A percentile compares a stretch with the other conserved stretches of the same genome.
Conservation (phyloP, 1,140 invertebrate species). For the Tetragnatha versicolor region DNA sequence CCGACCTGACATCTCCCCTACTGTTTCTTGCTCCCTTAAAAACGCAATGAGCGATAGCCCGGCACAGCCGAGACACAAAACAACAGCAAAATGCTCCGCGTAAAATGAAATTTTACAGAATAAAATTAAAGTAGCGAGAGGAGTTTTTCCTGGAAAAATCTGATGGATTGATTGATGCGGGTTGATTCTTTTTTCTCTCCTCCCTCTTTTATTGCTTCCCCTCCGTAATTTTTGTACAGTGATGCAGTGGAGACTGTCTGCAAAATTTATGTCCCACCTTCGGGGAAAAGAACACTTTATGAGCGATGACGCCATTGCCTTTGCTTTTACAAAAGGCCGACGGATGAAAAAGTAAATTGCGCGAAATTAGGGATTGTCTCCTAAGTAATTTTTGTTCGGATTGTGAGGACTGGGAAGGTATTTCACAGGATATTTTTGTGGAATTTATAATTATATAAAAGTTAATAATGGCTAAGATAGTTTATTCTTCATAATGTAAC, state of each 20-base stretch:
- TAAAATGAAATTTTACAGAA: slow-evolving; percentile 30
- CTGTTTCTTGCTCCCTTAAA: not conserved
- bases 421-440: too few relatives aligned
- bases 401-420: too few relatives aligned
- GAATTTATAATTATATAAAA: too few relatives aligned
- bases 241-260: slow-evolving; percentile 47
- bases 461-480: too few relatives aligned
- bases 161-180: slow-evolving; percentile 53
- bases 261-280: slow-evolving; percentile 52
- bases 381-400: not conserved
- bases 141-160: slow-evolving; percentile 49
- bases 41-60: slow-evolving; percentile 22
- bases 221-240: slow-evolving; percentile 37
- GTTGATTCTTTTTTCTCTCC: not conserved
- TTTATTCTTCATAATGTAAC: too few relatives aligned
- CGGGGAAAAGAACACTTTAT: slow-evolving; percentile 46
- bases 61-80: not conserved
- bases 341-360: slow-evolving; percentile 25
- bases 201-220: slow-evolving; percentile 17
- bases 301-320: slow-evolving; percentile 48
- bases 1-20: slow-evolving; percentile 11
- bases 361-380: slow-evolving; percentile 49
- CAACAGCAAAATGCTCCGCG: not conserved
- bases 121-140: slow-evolving; percentile 15
- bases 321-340: slow-evolving; percentile 47